Evolutionary conservation across 2,888 invertebrate species (phyloP).

Genomic region (Maniola hyperantus): DNA sequence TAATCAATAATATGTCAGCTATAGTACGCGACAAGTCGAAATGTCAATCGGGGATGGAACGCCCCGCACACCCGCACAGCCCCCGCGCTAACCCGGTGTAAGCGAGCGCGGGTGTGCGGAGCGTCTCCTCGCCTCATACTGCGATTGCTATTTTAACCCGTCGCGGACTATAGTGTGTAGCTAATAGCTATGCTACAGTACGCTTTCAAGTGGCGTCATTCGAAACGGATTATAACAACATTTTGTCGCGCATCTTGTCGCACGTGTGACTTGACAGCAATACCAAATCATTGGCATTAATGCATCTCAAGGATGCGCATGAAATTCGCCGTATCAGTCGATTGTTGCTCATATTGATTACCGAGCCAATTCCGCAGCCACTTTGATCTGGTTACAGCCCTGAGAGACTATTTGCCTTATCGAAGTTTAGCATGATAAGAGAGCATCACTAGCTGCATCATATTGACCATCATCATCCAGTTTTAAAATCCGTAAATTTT

Average conservation of each 20-base stretch:
- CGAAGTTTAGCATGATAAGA: background rate
- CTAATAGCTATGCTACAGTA: too few species aligned
- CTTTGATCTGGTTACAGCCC: slow-evolving; percentile 11
- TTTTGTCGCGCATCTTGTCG: background rate
- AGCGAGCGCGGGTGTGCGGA: too few species aligned
- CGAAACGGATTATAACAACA: background rate
- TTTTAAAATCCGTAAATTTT: too few species aligned
- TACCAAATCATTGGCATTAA: slow-evolving; percentile 48
- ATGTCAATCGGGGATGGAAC: too few species aligned
- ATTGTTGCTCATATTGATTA: background rate
- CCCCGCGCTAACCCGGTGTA: too few species aligned
- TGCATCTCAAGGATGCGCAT: slow-evolving; percentile 55
- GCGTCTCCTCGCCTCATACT: too few species aligned
- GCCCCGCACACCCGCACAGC: too few species aligned
- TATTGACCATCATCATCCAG: background rate
- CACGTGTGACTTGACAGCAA: background rate
- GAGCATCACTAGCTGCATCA: background rate
- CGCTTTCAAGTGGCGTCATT: background rate
- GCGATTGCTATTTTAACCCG: too few species aligned
- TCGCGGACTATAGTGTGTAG: too few species aligned
- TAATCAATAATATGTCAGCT: too few species aligned
- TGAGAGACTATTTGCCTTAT: background rate
- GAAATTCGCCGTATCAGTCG: slow-evolving; percentile 20
- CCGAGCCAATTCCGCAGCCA: background rate
- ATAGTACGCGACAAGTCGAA: too few species aligned